Base-by-base conservation (phyloP, 2,113 vertebrate species). In the Saccopteryx leptura region DNA sequence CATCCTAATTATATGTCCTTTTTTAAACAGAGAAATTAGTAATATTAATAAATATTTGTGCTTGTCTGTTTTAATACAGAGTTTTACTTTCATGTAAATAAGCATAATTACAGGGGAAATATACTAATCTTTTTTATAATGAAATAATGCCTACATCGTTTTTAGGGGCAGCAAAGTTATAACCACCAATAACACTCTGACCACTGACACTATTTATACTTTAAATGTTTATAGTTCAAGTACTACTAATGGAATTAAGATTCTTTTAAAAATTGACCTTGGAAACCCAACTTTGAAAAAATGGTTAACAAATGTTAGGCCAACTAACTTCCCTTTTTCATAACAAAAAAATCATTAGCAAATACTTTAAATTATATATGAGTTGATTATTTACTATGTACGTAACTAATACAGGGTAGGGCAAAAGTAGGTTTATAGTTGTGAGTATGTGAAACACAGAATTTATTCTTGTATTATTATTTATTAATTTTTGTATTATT, bases 11-110 rank as follows among this genome's bases (percentile, higher is more conserved):
- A 56, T 26, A 68, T 50, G 33, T 85, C 63, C 60, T 88, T 74
- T 74, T 83, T 91, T 95, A 94, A 94, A 81, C 14, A 91, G 33
- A 88, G 46, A 4, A 56, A 82, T 96, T 95, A 83, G 56, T 80
- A 81, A 68, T 84, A 72, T 89, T 81, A 76, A 91, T 75, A 69
- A 90, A 61, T 81, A 76, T 85, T 71, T 93, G 66, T 80, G 17
- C 21, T 93, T 96, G 4, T 66, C 7, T 92, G 31, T 71, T 93
- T 96, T 86, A 72, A 93, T 75, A 63, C 88, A 95, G 86, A 86
- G 39, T 78, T 91, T 96, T 90, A 83, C 48, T 91, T 95, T 93
- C 39, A 75, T n/a, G 46, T 65, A 69, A 79, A 93, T 9, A 82
- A 71, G 15, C 17, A 63, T 92, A 92, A 94, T 56, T 90, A 84